A percentile compares a stretch with the other conserved stretches of the same genome.
Evolutionary conservation across 53 echinoderm and acorn worm genomes (phyloP).

Genomic region (Mesocentrotus franciscanus): DNA sequence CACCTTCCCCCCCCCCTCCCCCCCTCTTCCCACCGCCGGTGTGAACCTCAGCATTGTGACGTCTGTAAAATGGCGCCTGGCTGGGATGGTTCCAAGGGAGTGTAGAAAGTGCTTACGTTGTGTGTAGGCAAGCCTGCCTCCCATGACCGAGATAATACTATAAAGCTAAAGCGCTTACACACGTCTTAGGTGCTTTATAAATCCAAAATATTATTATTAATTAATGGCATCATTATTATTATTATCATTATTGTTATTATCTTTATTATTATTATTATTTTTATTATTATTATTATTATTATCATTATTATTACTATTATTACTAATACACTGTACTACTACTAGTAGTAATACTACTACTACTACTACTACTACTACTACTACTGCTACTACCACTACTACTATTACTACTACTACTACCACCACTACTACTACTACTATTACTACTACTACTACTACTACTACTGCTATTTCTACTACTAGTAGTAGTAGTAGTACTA

Average conservation of each 20-base stretch:
- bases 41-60: no score
- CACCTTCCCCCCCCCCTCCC: not conserved
- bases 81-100: no score
- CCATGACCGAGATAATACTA: no score
- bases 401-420: not conserved
- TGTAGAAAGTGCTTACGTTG: no score
- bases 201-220: no score
- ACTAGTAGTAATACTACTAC: no score
- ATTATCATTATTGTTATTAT: not conserved
- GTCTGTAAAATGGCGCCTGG: no score
- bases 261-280: not conserved
- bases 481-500: no score
- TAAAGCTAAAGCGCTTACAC: no score
- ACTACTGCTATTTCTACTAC: not conserved
- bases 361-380: constrained; percentile 11
- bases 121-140: no score
- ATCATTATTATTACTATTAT: not conserved
- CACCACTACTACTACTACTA: no score
- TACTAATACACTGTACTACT: not conserved
- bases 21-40: not conserved
- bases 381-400: not conserved
- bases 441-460: not conserved
- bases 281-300: not conserved
- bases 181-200: no score
- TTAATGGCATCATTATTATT: not conserved